Conservation (phyloP, 2,797 vertebrate species). For the Yasuhikotakia modesta region DNA sequence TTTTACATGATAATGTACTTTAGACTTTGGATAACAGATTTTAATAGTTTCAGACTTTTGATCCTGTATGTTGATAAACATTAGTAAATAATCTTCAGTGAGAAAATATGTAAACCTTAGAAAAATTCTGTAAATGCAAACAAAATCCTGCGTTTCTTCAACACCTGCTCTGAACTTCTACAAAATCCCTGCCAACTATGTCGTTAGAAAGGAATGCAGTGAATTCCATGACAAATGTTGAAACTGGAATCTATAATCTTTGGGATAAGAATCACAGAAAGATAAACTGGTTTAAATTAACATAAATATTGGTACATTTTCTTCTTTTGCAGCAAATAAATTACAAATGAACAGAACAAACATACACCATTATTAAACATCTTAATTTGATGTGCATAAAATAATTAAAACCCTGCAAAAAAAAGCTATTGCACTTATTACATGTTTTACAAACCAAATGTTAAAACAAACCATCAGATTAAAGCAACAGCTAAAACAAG, state of each 20-base stretch:
- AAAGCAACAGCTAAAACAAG: constrained; percentile 5
- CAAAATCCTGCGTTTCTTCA: neutral
- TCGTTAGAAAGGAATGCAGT: neutral
- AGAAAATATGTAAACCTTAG: neutral
- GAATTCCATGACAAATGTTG: neutral
- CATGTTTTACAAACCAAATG: neutral
- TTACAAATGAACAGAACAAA: constrained; percentile 2
- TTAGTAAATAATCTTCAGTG: neutral
- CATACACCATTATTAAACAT: neutral
- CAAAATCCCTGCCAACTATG: neutral
- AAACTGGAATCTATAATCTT: neutral
- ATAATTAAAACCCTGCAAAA: constrained; percentile 23
- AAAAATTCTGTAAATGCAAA: neutral
- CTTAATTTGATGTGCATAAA: neutral
- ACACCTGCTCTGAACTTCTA: neutral
- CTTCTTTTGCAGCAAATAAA: constrained; percentile 28
- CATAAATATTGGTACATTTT: constrained; percentile 11
- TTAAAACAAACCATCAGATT: constrained; percentile 5
- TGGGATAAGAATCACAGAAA: constrained; percentile 9
- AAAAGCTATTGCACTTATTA: constrained; percentile 18
- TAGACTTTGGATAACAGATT: neutral
- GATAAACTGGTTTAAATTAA: neutral
- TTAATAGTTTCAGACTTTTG: neutral
- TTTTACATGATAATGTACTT: no score
- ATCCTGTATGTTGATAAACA: neutral